Conservation (phyloP, 2,113 vertebrate species). For the Cervus canadensis region DNA sequence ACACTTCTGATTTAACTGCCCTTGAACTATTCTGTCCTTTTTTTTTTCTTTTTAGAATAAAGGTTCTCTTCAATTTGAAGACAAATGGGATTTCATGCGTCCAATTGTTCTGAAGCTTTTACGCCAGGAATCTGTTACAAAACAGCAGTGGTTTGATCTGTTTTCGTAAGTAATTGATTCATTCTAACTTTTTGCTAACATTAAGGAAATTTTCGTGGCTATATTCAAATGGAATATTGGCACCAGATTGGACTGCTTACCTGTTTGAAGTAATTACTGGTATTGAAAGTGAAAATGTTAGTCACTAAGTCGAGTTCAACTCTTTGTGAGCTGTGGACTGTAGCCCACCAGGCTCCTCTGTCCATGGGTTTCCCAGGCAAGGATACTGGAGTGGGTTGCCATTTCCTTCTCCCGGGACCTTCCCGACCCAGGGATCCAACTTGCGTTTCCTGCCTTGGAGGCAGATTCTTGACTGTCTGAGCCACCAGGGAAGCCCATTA, state of each 20-base stretch:
- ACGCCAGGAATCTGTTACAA: slow-evolving; percentile 97
- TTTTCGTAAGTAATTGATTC: slow-evolving; percentile 92
- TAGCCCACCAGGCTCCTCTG: background rate
- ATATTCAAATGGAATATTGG: background rate
- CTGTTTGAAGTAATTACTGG: slow-evolving; percentile 5
- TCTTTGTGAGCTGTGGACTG: background rate
- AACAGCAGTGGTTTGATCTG: slow-evolving; percentile 99
- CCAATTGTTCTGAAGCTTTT: slow-evolving; percentile 98
- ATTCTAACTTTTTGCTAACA: slow-evolving; percentile 63
- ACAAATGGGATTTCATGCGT: slow-evolving; percentile 99
- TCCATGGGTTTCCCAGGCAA: background rate
- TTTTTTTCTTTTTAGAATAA: slow-evolving; percentile 87
- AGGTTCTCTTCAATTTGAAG: slow-evolving; percentile 99
- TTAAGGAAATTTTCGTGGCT: background rate
- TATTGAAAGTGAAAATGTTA: background rate
- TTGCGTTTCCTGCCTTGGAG: background rate
- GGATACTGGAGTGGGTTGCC: background rate
- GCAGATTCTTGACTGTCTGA: background rate
- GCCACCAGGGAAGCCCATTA: background rate
- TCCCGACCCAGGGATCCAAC: background rate
- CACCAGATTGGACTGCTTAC: background rate
- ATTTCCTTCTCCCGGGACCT: background rate
- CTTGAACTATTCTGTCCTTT: slow-evolving; percentile 45
- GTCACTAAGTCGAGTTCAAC: background rate
- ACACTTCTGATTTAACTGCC: slow-evolving; percentile 24